These are phyloP conservation scores for Copsychus sechellarum DNA, from an alignment of 2,113 vertebrate species.

Conservation along the genomic window DNA sequence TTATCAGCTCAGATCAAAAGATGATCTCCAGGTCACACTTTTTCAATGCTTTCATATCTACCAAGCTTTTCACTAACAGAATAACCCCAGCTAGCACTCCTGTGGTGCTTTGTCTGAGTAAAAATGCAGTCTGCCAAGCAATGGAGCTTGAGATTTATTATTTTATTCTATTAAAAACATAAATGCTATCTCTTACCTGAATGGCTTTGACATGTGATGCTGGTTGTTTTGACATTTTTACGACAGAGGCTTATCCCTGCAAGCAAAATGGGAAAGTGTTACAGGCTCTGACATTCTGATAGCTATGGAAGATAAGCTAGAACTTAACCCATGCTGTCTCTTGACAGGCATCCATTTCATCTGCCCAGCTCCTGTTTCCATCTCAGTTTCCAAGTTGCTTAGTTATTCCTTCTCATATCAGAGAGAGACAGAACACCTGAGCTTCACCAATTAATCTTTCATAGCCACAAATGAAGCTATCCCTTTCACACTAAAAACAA, in stretches of 20 bases:
- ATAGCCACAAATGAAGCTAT: conserved; percentile 77
- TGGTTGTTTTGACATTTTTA: conserved; percentile 93
- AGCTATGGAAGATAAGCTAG: conserved; percentile 69
- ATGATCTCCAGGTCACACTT: neutral
- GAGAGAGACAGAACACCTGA: conserved; percentile 76
- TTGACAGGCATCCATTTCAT: conserved; percentile 74
- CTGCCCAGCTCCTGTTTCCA: conserved; percentile 82
- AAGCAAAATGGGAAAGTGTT: conserved; percentile 73
- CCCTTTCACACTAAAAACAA: conserved; percentile 65
- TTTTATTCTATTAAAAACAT: conserved; percentile 37
- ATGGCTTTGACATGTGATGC: conserved; percentile 94
- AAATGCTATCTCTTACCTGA: conserved; percentile 86
- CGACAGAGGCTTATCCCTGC: conserved; percentile 69
- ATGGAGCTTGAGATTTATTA: neutral
- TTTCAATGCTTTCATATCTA: neutral
- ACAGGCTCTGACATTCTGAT: conserved; percentile 71
- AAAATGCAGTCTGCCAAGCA: neutral
- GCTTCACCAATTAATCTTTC: conserved; percentile 88
- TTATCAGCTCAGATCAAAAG: neutral
- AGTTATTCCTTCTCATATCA: conserved; percentile 76
- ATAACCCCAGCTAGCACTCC: neutral
- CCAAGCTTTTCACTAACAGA: neutral
- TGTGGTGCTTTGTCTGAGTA: neutral
- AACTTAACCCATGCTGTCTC: conserved; percentile 70
- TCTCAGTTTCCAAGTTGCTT: conserved; percentile 83